Conservation (phyloP, 1,140 invertebrate species). For the Zophobas atratus region DNA sequence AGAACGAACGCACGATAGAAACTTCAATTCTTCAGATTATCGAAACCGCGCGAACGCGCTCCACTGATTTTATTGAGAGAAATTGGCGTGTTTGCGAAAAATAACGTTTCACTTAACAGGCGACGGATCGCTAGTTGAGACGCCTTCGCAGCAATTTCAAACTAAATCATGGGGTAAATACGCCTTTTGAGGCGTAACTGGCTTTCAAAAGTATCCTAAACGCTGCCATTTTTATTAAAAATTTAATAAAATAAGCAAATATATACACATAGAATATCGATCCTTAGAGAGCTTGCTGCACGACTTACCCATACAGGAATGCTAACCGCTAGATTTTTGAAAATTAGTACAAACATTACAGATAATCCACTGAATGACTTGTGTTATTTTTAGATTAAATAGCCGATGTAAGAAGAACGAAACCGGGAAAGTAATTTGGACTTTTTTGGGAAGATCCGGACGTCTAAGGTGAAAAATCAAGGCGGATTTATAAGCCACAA, state of each 20-base stretch:
- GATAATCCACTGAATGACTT: too few species aligned
- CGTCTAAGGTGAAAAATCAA: too few species aligned
- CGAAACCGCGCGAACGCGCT: constrained; percentile 4
- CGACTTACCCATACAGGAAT: too few species aligned
- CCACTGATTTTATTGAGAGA: background rate
- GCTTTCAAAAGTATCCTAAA: background rate
- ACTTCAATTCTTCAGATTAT: constrained; percentile 12
- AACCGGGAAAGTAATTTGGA: too few species aligned
- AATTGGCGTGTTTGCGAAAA: constrained; percentile 29
- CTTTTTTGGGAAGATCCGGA: too few species aligned
- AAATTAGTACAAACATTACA: too few species aligned
- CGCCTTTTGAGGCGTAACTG: background rate
- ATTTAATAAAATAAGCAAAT: background rate
- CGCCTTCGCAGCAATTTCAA: background rate
- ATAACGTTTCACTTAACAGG: constrained; percentile 36
- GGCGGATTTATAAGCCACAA: too few species aligned
- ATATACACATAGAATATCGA: too few species aligned
- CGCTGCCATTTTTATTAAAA: background rate
- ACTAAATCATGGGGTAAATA: constrained; percentile 5
- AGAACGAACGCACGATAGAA: background rate
- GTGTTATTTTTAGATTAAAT: too few species aligned
- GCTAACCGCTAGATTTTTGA: too few species aligned
- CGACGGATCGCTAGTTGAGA: constrained; percentile 9
- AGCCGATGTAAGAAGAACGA: too few species aligned
- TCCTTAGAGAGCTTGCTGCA: too few species aligned